These are phyloP conservation scores for Montifringilla adamsi DNA, from an alignment of 2,113 vertebrate species.

Conservation along the genomic window DNA sequence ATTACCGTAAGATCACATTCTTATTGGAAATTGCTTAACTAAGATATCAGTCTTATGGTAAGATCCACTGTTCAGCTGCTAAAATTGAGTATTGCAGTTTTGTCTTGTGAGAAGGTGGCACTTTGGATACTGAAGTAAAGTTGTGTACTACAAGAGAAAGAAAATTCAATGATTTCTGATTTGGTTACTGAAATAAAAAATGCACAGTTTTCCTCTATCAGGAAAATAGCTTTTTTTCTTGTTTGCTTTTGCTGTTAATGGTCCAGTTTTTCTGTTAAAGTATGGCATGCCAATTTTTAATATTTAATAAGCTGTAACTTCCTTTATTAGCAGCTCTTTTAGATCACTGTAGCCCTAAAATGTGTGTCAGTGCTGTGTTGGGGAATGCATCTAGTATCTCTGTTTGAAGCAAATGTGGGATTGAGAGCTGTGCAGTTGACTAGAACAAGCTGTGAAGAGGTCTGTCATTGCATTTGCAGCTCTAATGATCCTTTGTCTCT, in stretches of 20 bases:
- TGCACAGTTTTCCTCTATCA: neutral
- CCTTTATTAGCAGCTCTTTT: neutral
- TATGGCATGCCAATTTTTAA: neutral
- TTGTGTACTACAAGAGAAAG: neutral
- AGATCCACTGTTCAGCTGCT: neutral
- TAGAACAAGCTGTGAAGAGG: neutral
- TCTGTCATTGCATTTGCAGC: neutral
- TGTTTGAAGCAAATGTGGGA: neutral
- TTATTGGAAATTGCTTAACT: neutral
- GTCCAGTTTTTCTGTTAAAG: neutral
- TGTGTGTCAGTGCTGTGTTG: neutral
- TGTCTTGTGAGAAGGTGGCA: neutral
- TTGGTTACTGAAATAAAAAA: neutral
- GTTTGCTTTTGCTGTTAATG: neutral
- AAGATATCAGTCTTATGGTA: fast-evolving
- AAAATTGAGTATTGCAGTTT: neutral
- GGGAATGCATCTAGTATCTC: neutral
- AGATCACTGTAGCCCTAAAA: neutral
- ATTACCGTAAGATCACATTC: neutral
- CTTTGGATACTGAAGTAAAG: neutral
- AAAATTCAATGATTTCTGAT: neutral
- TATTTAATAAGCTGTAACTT: neutral
- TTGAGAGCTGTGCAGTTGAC: neutral
- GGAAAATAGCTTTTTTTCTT: neutral
- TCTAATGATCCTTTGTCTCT: neutral